A percentile compares a stretch with the other conserved stretches of the same genome.
Conservation (phyloP, 2,797 vertebrate species). For the Bradypus variegatus region DNA sequence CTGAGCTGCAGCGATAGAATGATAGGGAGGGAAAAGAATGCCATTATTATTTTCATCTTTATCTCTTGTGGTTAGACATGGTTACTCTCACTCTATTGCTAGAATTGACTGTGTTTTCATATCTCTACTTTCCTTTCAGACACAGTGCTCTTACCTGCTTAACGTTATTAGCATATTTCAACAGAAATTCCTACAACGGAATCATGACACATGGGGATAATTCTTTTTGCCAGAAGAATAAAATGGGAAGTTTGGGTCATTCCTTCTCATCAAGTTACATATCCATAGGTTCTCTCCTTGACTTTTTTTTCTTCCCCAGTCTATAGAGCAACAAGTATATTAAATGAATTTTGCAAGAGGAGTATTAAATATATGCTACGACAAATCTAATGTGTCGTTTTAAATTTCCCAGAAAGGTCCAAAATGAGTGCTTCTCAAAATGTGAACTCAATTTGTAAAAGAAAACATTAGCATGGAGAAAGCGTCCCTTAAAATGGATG, state of each 20-base stretch:
- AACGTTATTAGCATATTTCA: slow-evolving; percentile 20
- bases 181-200: background rate
- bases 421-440: background rate
- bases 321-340: background rate
- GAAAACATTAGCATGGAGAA: background rate
- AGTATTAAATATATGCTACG: background rate
- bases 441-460: background rate
- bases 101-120: background rate
- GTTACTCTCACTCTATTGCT: slow-evolving; percentile 21
- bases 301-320: background rate
- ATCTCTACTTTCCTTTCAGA: slow-evolving; percentile 9
- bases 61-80: background rate
- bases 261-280: background rate
- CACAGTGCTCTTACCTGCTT: background rate
- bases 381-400: background rate
- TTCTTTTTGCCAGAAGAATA: background rate
- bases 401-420: background rate
- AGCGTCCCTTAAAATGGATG: background rate
- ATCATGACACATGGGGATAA: background rate
- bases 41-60: slow-evolving; percentile 17
- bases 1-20: background rate
- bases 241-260: background rate
- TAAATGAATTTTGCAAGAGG: slow-evolving; percentile 15
- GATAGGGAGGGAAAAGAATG: background rate
- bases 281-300: background rate